Evolutionary conservation across 2,888 invertebrate genomes (phyloP).

Genomic region (Alloscopus bannaensis): DNA sequence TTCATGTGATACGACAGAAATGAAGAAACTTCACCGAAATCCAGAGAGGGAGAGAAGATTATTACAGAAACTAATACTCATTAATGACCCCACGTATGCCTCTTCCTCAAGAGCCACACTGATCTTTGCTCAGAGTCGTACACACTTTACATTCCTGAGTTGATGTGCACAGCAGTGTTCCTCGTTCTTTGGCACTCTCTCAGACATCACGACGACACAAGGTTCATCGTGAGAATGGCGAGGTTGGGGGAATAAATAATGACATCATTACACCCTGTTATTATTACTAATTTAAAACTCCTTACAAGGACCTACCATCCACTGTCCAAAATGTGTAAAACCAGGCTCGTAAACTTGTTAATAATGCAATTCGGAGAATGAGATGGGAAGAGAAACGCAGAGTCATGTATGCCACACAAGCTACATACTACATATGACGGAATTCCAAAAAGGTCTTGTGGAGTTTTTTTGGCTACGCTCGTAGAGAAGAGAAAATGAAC

Average conservation of each 20-base stretch:
- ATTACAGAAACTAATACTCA: conserved; percentile 16
- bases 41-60: neutral
- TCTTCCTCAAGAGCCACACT: neutral
- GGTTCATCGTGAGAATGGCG: neutral
- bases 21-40: no score
- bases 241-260: conserved; percentile 49
- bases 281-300: conserved; percentile 57
- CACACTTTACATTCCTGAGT: no score
- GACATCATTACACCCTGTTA: conserved; percentile 49
- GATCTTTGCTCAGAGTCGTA: neutral
- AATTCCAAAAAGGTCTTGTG: no score
- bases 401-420: no score
- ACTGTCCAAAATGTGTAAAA: conserved; percentile 18
- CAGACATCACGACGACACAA: no score
- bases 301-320: conserved; percentile 38
- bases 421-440: no score
- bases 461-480: no score
- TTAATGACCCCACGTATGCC: no score
- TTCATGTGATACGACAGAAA: no score
- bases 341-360: conserved; percentile 58
- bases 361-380: conserved; percentile 38
- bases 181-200: no score
- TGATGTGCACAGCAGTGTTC: no score
- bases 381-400: conserved; percentile 13
- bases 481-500: conserved; percentile 60